A percentile compares a stretch with the other conserved stretches of the same genome.
These are phyloP conservation scores for Schizopygopsis pylzovi DNA, from an alignment of 2,797 vertebrate species.

Conservation along the genomic window DNA sequence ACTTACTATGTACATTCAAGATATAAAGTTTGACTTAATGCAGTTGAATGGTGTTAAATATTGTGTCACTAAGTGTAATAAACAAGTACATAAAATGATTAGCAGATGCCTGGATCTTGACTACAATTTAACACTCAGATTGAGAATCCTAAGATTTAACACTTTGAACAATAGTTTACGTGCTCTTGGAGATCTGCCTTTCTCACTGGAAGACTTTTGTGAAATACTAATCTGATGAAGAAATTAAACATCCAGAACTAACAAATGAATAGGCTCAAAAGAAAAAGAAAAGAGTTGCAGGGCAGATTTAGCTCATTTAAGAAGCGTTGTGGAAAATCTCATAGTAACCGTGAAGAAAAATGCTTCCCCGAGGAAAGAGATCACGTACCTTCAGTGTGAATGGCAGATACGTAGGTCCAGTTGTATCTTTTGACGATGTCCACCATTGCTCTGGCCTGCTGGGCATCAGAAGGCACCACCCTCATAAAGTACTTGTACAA, in stretches of 20 bases:
- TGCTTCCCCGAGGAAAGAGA: neutral
- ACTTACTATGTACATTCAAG: neutral
- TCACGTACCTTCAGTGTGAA: slow-evolving; percentile 93
- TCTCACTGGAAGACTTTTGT: slow-evolving; percentile 17
- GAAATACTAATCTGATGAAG: neutral
- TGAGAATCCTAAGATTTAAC: neutral
- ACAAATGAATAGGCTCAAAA: slow-evolving; percentile 11
- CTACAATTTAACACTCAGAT: neutral
- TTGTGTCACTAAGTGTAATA: neutral
- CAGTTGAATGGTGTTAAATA: neutral
- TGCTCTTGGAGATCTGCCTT: neutral
- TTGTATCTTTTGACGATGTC: slow-evolving; percentile 98
- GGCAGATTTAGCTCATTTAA: slow-evolving; percentile 10
- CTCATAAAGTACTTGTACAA: slow-evolving; percentile 99
- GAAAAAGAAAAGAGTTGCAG: neutral
- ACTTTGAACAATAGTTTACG: slow-evolving; percentile 11
- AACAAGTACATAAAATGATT: neutral
- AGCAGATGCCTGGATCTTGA: neutral
- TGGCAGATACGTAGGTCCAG: slow-evolving; percentile 98
- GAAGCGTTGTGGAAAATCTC: slow-evolving; percentile 12
- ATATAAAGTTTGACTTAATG: neutral
- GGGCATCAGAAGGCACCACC: slow-evolving; percentile 96
- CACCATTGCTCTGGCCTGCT: slow-evolving; percentile 98
- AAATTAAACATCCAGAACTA: slow-evolving; percentile 1
- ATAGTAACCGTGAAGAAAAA: neutral